Evolutionary conservation across 2,888 invertebrate genomes (phyloP).

Genomic region (Xiphydria camelus): DNA sequence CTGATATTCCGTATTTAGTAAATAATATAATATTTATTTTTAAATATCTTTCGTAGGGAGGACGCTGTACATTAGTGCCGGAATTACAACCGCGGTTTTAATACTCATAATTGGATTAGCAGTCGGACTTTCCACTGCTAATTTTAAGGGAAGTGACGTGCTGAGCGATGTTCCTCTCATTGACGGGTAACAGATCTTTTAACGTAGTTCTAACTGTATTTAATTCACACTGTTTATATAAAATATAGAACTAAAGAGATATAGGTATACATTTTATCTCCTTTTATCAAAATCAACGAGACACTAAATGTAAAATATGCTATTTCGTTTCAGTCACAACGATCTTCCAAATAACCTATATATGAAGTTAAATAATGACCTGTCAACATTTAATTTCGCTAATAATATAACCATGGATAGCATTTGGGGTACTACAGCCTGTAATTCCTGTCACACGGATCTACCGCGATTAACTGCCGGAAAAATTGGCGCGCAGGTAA

Average conservation of each 20-base stretch:
- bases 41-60: constrained; percentile 16
- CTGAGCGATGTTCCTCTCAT: constrained; percentile 47
- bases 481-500: constrained; percentile 63
- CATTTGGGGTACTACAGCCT: constrained; percentile 52
- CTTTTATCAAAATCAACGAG: neutral
- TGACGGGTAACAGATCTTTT: constrained; percentile 44
- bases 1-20: no score
- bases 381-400: constrained; percentile 54
- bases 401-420: constrained; percentile 51
- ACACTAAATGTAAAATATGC: no score
- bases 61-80: constrained; percentile 33
- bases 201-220: neutral
- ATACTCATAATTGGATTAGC: constrained; percentile 31
- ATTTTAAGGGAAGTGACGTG: constrained; percentile 46
- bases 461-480: constrained; percentile 60
- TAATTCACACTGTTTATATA: neutral
- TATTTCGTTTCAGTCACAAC: constrained; percentile 59
- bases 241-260: neutral
- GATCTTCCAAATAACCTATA: constrained; percentile 60
- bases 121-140: constrained; percentile 25
- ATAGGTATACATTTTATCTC: neutral
- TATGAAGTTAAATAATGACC: constrained; percentile 49
- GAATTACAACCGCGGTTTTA: constrained; percentile 19
- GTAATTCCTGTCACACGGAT: constrained; percentile 60
- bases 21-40: constrained; percentile 2